These are phyloP conservation scores for Mixornis gularis DNA, from an alignment of 2,113 vertebrate genomes.

Conservation along the genomic window DNA sequence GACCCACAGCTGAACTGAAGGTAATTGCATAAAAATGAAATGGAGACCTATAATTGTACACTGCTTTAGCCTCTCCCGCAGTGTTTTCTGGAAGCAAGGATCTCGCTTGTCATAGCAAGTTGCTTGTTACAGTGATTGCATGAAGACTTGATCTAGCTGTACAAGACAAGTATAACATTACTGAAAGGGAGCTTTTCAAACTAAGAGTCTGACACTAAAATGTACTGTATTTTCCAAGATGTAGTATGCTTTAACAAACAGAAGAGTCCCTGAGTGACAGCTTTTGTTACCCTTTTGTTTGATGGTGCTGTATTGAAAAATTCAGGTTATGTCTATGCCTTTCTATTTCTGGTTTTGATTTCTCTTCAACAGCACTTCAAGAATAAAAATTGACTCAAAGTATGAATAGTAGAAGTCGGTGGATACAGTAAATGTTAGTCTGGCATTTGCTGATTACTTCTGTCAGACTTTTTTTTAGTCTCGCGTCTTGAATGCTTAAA, in stretches of 20 bases:
- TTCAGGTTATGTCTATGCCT: slow-evolving; percentile 62
- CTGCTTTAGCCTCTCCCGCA: slow-evolving; percentile 47
- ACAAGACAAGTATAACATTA: slow-evolving; percentile 65
- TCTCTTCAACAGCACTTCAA: slow-evolving; percentile 49
- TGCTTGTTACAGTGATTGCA: slow-evolving; percentile 58
- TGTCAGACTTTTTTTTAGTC: neutral
- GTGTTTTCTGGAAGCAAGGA: slow-evolving; percentile 66
- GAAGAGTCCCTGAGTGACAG: slow-evolving; percentile 66
- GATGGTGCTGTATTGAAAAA: slow-evolving; percentile 62
- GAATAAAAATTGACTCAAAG: slow-evolving; percentile 43
- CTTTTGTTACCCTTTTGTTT: slow-evolving; percentile 67
- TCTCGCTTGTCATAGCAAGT: slow-evolving; percentile 55
- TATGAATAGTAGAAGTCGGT: slow-evolving; percentile 41
- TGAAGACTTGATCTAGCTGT: slow-evolving; percentile 51
- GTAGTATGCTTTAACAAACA: slow-evolving; percentile 53
- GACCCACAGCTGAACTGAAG: slow-evolving; percentile 57
- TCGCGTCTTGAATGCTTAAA: neutral
- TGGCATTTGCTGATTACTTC: slow-evolving; percentile 56
- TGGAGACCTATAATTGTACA: slow-evolving; percentile 69
- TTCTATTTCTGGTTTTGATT: slow-evolving; percentile 55
- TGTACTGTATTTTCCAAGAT: slow-evolving; percentile 46
- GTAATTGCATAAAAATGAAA: slow-evolving; percentile 73
- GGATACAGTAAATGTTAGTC: slow-evolving; percentile 51
- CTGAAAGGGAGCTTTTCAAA: slow-evolving; percentile 62
- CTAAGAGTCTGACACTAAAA: slow-evolving; percentile 59